A percentile compares a stretch with the other conserved stretches of the same genome.
Evolutionary conservation across 1,140 invertebrate species (phyloP).

Genomic region (Nymphalis io): DNA sequence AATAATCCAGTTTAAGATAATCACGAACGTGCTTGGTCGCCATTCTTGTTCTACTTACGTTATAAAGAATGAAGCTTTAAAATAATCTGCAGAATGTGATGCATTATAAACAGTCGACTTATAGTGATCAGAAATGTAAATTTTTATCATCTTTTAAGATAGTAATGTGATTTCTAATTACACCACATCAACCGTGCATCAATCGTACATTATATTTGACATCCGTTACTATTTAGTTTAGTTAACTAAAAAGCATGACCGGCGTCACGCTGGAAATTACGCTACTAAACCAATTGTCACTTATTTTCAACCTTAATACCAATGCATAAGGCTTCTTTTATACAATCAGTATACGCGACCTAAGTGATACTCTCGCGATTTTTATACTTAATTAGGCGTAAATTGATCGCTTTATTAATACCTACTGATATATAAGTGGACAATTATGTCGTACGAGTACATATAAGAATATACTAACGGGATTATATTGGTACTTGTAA

Average conservation of each 20-base stretch:
- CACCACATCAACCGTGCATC: background rate
- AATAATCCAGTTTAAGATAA: conserved; percentile 4
- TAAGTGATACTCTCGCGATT: conserved; percentile 21
- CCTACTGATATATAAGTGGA: background rate
- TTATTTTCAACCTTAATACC: conserved; percentile 8
- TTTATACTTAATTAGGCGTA: conserved; percentile 32
- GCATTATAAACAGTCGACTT: too few species aligned
- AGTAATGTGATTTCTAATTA: background rate
- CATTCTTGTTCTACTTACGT: conserved; percentile 5
- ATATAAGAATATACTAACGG: background rate
- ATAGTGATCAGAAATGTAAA: background rate
- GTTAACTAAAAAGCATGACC: conserved; percentile 38
- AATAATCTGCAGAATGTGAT: too few species aligned
- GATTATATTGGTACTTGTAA: too few species aligned
- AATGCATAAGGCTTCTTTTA: background rate
- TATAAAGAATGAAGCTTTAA: too few species aligned
- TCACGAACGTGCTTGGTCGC: background rate
- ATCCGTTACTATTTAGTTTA: conserved; percentile 11
- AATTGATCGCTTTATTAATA: conserved; percentile 24
- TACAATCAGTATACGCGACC: background rate
- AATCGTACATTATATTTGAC: conserved; percentile 15
- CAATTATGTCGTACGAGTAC: background rate
- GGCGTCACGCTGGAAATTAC: conserved; percentile 36
- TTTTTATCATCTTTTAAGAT: background rate
- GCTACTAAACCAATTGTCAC: conserved; percentile 14